These are phyloP conservation scores for Paedocypris sp. DNA, from an alignment of 2,113 vertebrate species.

Conservation along the genomic window DNA sequence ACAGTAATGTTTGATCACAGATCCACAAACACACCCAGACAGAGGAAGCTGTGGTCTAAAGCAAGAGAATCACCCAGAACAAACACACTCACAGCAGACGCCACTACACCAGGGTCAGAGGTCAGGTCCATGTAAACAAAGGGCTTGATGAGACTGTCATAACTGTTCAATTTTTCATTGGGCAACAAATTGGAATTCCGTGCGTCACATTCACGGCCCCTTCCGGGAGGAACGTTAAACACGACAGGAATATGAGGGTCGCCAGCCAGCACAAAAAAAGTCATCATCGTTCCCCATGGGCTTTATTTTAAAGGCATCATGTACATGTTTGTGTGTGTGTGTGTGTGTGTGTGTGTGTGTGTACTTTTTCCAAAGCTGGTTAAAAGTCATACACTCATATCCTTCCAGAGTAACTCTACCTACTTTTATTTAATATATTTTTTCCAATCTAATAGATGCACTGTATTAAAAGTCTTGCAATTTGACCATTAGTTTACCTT, in stretches of 20 bases:
- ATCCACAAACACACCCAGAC: constrained; percentile 28
- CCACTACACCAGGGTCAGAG: constrained; percentile 43
- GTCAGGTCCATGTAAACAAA: constrained; percentile 58
- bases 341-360: no score
- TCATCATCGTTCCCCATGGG: no score
- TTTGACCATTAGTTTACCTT: no score
- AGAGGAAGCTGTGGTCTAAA: constrained; percentile 18
- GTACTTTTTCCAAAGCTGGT: no score
- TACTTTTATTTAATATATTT: no score
- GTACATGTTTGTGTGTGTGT: no score
- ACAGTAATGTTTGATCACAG: constrained; percentile 31
- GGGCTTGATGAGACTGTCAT: constrained; percentile 57
- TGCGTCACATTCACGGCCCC: constrained; percentile 18
- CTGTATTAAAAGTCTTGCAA: no score
- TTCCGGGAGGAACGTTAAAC: constrained; percentile 53
- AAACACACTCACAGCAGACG: constrained; percentile 30
- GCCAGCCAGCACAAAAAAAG: constrained; percentile 9
- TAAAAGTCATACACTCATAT: no score
- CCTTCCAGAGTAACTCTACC: no score
- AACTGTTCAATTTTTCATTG: constrained; percentile 64
- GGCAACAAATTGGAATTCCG: constrained; percentile 54
- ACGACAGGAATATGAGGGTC: constrained; percentile 56
- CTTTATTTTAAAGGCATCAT: no score
- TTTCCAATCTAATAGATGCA: no score
- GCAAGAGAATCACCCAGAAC: constrained; percentile 13